phyloP scores from a whole-genome alignment of 2,113 vertebrate genomes.

The Lepus europaeus region DNA sequence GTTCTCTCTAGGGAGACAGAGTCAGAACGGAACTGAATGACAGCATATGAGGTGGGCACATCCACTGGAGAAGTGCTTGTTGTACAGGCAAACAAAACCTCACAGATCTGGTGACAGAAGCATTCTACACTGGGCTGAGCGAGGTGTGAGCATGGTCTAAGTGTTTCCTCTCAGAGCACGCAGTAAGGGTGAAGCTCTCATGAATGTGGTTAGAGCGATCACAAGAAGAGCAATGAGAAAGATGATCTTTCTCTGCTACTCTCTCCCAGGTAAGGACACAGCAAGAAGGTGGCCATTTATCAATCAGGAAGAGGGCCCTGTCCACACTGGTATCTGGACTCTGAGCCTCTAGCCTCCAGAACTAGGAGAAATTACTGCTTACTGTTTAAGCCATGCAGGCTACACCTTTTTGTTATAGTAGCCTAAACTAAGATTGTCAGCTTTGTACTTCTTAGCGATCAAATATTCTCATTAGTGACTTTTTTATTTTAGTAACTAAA shows the following conservation, averaged over 20 bases:
- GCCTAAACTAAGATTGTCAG: not conserved
- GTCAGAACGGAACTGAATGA: not conserved
- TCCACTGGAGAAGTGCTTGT: not conserved
- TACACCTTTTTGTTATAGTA: not conserved
- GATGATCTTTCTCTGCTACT: not conserved
- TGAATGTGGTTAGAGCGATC: not conserved
- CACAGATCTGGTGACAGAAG: not conserved
- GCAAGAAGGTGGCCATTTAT: not conserved
- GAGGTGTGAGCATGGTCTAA: not conserved
- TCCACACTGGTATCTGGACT: too few species aligned
- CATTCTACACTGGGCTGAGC: not conserved
- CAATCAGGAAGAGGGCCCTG: not conserved
- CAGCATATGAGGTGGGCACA: not conserved
- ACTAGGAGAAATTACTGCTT: not conserved
- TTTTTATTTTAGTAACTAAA: slow-evolving; percentile 25
- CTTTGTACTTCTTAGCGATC: not conserved
- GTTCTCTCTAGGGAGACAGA: not conserved
- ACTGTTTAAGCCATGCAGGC: not conserved
- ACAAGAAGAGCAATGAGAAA: not conserved
- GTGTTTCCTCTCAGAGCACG: not conserved
- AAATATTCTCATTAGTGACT: not conserved
- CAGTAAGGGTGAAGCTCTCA: not conserved
- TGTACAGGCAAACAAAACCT: not conserved
- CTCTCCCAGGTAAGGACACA: not conserved
- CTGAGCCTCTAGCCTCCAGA: not conserved